These are phyloP conservation scores for Coregonus sp. DNA, from an alignment of 2,797 vertebrate species.

Conservation along the genomic window DNA sequence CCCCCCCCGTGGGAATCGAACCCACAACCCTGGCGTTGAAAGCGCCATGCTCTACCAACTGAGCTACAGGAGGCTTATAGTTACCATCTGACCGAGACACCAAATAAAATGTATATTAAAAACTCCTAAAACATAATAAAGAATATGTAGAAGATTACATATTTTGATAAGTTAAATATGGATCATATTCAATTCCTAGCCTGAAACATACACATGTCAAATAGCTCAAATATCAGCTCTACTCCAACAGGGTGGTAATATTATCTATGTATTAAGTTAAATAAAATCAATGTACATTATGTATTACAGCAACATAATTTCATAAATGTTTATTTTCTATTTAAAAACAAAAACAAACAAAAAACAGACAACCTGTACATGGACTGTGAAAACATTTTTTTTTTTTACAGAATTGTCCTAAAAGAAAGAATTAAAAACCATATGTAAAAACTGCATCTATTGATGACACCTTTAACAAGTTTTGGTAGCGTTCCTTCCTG, in stretches of 20 bases:
- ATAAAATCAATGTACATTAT: neutral
- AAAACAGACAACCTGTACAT: too few relatives aligned
- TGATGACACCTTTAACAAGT: neutral
- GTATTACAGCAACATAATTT: neutral
- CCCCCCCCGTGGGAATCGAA: too few relatives aligned
- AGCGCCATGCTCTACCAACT: too few relatives aligned
- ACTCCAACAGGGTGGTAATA: neutral
- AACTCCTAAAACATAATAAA: neutral
- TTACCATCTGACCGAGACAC: conserved; percentile 29
- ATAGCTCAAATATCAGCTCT: neutral
- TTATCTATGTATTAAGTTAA: neutral
- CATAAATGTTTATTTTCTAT: neutral
- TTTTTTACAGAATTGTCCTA: neutral
- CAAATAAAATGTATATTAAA: conserved; percentile 1
- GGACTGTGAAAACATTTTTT: neutral
- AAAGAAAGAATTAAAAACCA: too few relatives aligned
- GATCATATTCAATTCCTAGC: too few relatives aligned
- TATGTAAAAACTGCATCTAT: too few relatives aligned
- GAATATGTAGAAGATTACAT: neutral
- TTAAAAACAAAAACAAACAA: too few relatives aligned
- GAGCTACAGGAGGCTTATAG: conserved; percentile 31
- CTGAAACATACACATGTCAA: neutral
- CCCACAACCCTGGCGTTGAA: too few relatives aligned
- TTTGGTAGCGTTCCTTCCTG: neutral
- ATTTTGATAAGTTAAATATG: too few relatives aligned